Evolutionary conservation across 2,888 invertebrate species (phyloP), one percentile per base, ranked within the genome.

Genomic region (Eudemis profundana): DNA sequence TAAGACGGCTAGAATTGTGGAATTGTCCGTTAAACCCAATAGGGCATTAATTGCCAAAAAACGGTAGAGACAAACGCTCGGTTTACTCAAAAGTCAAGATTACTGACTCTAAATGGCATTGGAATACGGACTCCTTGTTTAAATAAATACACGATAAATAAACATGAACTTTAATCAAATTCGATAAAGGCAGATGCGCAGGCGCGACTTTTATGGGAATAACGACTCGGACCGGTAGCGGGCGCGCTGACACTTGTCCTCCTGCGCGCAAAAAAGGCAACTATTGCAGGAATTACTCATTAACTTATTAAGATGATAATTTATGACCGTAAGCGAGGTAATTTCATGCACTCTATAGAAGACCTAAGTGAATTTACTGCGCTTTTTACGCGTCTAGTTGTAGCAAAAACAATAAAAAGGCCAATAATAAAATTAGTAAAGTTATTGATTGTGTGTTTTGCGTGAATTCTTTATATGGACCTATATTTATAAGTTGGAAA

Each of bases 221-320:
- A 90, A 85, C 89, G 83, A 84, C 83, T 84, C 77, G 72, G 79
- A 73, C 79, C 82, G 79, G 82, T 79, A 82, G 78, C 79, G 44
- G 57, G 63, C 49, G 53, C 49, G 74, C 78, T 81, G 83, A 77
- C 84, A 85, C 88, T 86, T 81, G 81, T 73, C 78, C 71, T 75
- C 77, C 70, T 63, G 71, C 67, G 69, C 54, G 67, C 76, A 79
- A 91, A 90, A 90, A 92, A 91, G 83, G 74, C 74, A 85, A 81
- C 84, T 83, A 88, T 89, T 86, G 83, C 78, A 82, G 82, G 85
- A 87, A 87, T 88, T 85, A 88, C 85, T 89, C 89, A 90, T 90
- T 90, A 87, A 87, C 88, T 89, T 89, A 90, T 90, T 90, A 90
- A 85, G 86, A 90, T 90, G 87, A 85, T 90, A 90, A 91, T 91